Base-by-base conservation (phyloP, 2,797 vertebrate species). In the Peromyscus attwateri region DNA sequence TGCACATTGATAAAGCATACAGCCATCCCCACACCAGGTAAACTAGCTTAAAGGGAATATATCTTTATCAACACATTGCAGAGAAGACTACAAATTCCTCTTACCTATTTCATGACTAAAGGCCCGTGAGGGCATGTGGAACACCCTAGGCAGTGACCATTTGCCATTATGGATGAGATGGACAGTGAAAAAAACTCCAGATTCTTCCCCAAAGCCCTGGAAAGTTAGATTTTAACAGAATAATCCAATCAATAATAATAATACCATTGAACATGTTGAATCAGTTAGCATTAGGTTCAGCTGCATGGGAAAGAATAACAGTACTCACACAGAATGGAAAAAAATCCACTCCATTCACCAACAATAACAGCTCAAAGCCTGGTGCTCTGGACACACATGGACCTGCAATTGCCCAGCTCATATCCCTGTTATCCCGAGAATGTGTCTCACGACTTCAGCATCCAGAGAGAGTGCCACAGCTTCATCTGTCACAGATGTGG, bases 321-420 rank as follows among this genome's bases (percentile, higher is more conserved):
- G 27, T 25, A 43, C 16, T 83, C 29, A 40, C 1, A 46, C 23
- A 57, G 68, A 62, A 60, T 0, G 46, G 57, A n/a, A 80, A 31
- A 16, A 79, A 68, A 12, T 55, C 19, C 16, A 60, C 37, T 19
- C 31, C 37, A 60, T 14, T 64, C 14, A 1, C 52, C 4, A 68
- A 1, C 25, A 66, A 84, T 93, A 91, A 43, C 52, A 23, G 5
- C 10, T 68, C 77, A 37, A 62, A 92, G 19, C 8, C 10, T 25
- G n/a, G 9, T 40, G 5, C 29, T 0, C 1, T 52, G 4, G n/a
- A 1, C 34, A 37, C 3, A 0, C 16, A 0, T 5, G 17, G 16
- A 5, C 55, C 82, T n/a, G 49, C 21, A 68, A 70, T 87, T 70
- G 70, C 64, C 52, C 29, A 64, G 80, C 3, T 3, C 12, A 14